Base-by-base conservation (phyloP, 2,113 vertebrate genomes). In the Ammodytes marinus region DNA sequence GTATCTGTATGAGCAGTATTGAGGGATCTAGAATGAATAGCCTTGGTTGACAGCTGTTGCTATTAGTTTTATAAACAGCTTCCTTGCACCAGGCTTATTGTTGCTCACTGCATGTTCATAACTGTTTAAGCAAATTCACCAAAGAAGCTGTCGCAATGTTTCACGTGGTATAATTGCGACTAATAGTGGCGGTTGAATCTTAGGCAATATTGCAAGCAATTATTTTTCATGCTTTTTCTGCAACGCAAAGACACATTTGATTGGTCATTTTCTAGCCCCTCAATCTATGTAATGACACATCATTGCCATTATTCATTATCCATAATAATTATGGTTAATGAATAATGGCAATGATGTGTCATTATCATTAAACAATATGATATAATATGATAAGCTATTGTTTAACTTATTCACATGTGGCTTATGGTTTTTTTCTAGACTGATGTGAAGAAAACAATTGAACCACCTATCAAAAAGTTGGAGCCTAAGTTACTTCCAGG, bases 401-500 rank as follows among this genome's bases (percentile, higher is more conserved):
- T 54, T 46, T 72, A 42, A 42, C 66, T n/a, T 61, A 67, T 39
- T 39, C n/a, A 37, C n/a, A 53, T 87, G 17, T 65, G 35, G 6
- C 12, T 39, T 60, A 0, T 71, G 46, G 9, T 72, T 40, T 67
- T 80, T 87, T 85, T 74, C 83, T 49, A 99, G 98, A 92, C 95
- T 59, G 97, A 98, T 35, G 94, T 96, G 64, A 95, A 94, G 87
- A 92, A 93, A 78, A 88, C 71, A 0, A 94, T 96, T 74, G 96
- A 97, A 68, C 95, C 95, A 70, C 96, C 96, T 52, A 95, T 97
- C 85, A 98, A 96, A 90, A 99, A 97, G 85, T 92, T 99, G 94
- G 98, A 99, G 79, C 95, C 98, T 0, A 95, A 95, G 43, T 95
- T 99, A 89, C 90, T 99, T 88, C 96, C 96, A 96, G 98, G 98